These are phyloP conservation scores for Pachycephala philippinensis DNA, from an alignment of 2,113 vertebrate genomes.

Conservation along the genomic window DNA sequence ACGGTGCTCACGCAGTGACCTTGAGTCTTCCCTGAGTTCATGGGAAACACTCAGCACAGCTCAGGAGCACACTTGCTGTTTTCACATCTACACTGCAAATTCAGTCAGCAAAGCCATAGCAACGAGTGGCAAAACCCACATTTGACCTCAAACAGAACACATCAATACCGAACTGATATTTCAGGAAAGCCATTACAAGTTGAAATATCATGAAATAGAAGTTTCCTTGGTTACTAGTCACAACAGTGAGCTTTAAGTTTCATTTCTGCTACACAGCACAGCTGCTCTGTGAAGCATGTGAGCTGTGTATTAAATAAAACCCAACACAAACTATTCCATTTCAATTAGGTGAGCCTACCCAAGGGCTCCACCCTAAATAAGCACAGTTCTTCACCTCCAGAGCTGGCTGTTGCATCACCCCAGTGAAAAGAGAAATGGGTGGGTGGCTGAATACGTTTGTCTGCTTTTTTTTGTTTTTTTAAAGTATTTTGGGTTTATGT, in stretches of 20 bases:
- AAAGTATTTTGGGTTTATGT: background rate
- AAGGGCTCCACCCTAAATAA: background rate
- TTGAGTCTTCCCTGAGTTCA: background rate
- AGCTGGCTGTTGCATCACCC: constrained; percentile 1
- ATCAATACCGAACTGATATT: background rate
- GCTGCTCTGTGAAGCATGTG: background rate
- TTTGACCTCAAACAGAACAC: background rate
- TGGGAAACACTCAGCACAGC: background rate
- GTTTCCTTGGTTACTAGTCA: background rate
- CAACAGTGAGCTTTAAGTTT: background rate
- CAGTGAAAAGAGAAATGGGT: background rate
- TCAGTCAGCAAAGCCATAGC: background rate
- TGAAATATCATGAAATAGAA: background rate
- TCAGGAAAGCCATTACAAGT: background rate
- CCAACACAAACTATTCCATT: background rate
- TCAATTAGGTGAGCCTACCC: background rate
- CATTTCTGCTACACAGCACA: background rate
- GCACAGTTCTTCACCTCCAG: background rate
- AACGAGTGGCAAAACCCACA: background rate
- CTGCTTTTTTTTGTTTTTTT: background rate
- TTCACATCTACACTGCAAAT: background rate
- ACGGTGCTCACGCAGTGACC: background rate
- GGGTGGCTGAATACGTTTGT: background rate
- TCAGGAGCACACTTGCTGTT: background rate
- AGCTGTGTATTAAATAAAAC: background rate